A percentile compares a stretch with the other conserved stretches of the same genome.
Conservation (phyloP, 2,797 vertebrate genomes). For the Platalea minor region DNA sequence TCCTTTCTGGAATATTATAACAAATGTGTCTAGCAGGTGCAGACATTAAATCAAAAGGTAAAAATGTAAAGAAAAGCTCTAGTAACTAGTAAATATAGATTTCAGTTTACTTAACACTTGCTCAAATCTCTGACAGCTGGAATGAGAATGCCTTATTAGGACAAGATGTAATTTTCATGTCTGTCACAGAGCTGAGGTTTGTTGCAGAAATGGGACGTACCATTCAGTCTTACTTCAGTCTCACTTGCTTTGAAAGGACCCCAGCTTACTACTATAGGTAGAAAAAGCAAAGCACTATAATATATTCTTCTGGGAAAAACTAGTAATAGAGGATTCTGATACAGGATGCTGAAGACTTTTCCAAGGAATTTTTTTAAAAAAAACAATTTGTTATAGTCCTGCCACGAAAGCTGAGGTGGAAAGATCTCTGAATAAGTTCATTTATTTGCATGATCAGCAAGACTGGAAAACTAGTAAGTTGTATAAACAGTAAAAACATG, state of each 20-base stretch:
- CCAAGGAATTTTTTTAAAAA: neutral
- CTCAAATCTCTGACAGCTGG: slow-evolving; percentile 42
- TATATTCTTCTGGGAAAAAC: neutral
- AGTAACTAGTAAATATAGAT: slow-evolving; percentile 40
- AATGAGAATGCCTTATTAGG: slow-evolving; percentile 13
- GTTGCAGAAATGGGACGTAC: neutral
- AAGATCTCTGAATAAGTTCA: neutral
- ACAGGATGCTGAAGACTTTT: neutral
- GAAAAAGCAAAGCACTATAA: neutral
- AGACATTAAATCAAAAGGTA: slow-evolving; percentile 49
- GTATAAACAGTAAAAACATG: neutral
- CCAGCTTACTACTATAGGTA: neutral
- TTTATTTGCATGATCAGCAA: neutral
- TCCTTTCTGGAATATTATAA: slow-evolving; percentile 35
- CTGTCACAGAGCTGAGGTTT: neutral
- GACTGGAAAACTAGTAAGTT: neutral
- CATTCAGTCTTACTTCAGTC: neutral
- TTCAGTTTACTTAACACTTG: slow-evolving; percentile 51
- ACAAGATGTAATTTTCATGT: slow-evolving; percentile 7
- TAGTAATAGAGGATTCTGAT: neutral
- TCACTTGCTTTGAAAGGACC: neutral
- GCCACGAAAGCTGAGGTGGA: neutral
- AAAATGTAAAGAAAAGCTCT: slow-evolving; percentile 33
- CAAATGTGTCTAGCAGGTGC: slow-evolving; percentile 57
- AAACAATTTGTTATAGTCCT: neutral